A percentile compares a stretch with the other conserved stretches of the same genome.
Conservation (phyloP, 2,797 vertebrate genomes). For the Channallabes apus region DNA sequence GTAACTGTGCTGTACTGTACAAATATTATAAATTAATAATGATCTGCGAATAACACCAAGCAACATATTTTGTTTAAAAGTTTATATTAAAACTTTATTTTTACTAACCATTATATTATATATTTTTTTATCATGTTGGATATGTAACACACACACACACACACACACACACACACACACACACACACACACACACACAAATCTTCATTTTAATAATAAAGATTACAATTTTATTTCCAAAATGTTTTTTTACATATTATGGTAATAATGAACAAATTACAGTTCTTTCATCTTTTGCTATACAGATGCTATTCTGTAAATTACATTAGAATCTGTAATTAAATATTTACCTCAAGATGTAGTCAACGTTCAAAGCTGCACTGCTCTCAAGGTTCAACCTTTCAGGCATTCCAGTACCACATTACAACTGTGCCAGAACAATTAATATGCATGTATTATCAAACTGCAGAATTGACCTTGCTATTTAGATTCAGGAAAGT, state of each 20-base stretch:
- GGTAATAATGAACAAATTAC: too few relatives aligned
- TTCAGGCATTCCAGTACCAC: not conserved
- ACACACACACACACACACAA: not conserved
- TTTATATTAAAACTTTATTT: not conserved
- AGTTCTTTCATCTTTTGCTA: too few relatives aligned
- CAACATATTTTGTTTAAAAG: not conserved
- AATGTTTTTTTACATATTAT: too few relatives aligned
- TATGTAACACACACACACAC: not conserved
- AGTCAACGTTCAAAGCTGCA: not conserved
- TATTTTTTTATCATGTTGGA: not conserved
- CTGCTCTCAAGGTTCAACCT: not conserved
- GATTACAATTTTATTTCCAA: too few relatives aligned
- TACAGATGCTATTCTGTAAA: too few relatives aligned
- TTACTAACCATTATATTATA: not conserved
- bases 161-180: conserved; percentile 1
- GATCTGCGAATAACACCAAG: not conserved
- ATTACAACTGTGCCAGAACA: too few relatives aligned
- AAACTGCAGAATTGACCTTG: too few relatives aligned
- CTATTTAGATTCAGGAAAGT: too few relatives aligned
- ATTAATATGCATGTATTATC: too few relatives aligned
- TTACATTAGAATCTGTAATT: too few relatives aligned
- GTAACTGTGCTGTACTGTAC: not conserved
- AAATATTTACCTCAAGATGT: too few relatives aligned
- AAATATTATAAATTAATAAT: not conserved
- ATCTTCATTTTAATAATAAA: too few relatives aligned